Percentiles rank a stretch among this genome's conserved stretches.
Evolutionary conservation across 64 coral and sea anemone species (phyloP).

Genomic region (Stichodactyla mertensii): DNA sequence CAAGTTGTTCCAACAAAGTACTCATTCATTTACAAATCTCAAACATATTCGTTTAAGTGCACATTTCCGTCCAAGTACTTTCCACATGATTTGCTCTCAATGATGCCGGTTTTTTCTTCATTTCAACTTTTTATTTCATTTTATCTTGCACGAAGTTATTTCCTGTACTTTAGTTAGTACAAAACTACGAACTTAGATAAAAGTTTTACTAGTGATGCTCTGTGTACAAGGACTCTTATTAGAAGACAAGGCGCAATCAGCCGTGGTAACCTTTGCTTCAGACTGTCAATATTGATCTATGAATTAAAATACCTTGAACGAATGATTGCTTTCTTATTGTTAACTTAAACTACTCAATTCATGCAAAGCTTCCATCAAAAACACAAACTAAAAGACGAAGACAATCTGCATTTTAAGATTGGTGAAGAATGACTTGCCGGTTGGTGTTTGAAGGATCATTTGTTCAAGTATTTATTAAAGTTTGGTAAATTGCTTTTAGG

Average conservation of each 20-base stretch:
- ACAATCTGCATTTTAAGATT: background rate
- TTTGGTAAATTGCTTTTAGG: background rate
- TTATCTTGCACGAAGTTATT: background rate
- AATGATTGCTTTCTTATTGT: slow-evolving; percentile 6
- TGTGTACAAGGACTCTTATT: background rate
- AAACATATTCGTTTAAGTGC: background rate
- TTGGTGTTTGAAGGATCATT: background rate
- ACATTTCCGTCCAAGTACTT: background rate
- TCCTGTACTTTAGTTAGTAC: background rate
- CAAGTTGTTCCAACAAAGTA: background rate
- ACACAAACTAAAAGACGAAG: background rate
- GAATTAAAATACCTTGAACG: background rate
- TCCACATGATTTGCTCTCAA: background rate
- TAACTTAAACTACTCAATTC: background rate
- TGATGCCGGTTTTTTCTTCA: too few species aligned
- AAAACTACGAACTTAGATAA: background rate
- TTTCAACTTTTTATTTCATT: too few species aligned
- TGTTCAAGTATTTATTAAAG: background rate
- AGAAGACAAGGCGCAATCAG: background rate
- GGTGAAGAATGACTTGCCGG: background rate
- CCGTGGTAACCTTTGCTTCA: background rate
- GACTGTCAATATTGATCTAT: background rate
- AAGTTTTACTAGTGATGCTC: background rate
- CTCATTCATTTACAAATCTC: background rate
- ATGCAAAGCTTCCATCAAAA: background rate